These are phyloP conservation scores for Pseudopodoces humilis DNA, from an alignment of 2,113 vertebrate species.

Conservation along the genomic window DNA sequence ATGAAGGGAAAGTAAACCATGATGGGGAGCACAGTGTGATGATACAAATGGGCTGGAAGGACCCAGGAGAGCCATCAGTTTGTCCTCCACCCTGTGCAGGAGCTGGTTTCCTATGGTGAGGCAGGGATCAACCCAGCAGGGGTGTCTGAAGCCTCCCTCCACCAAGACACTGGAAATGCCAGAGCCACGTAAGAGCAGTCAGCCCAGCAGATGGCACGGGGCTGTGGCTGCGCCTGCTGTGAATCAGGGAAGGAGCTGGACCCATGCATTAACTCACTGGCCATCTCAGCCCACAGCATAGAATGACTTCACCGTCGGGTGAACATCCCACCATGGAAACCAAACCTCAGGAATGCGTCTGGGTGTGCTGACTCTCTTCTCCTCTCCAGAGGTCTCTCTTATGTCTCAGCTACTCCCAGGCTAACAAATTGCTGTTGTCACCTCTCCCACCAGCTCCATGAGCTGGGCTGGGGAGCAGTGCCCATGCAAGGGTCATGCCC, in stretches of 20 bases:
- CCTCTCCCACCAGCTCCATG: neutral
- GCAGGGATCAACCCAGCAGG: neutral
- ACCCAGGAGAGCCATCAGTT: neutral
- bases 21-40: neutral
- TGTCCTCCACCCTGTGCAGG: neutral
- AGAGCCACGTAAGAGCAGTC: neutral
- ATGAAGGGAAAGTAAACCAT: neutral
- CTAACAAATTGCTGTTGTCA: neutral
- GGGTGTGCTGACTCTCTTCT: conserved; percentile 46
- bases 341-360: conserved; percentile 68
- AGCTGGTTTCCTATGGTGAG: neutral
- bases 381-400: neutral
- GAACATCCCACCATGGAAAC: conserved; percentile 65
- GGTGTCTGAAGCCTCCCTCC: neutral
- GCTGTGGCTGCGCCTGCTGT: neutral
- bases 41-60: neutral
- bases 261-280: conserved; percentile 48
- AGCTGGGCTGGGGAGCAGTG: neutral
- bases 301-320: conserved; percentile 62
- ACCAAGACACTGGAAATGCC: neutral
- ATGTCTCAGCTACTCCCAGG: neutral
- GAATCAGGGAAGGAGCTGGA: conserved; percentile 19
- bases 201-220: neutral
- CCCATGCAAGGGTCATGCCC: neutral
- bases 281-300: conserved; percentile 42